phyloP scores from a whole-genome alignment of 2,888 invertebrate genomes.

The Drosophila pullipes region DNA sequence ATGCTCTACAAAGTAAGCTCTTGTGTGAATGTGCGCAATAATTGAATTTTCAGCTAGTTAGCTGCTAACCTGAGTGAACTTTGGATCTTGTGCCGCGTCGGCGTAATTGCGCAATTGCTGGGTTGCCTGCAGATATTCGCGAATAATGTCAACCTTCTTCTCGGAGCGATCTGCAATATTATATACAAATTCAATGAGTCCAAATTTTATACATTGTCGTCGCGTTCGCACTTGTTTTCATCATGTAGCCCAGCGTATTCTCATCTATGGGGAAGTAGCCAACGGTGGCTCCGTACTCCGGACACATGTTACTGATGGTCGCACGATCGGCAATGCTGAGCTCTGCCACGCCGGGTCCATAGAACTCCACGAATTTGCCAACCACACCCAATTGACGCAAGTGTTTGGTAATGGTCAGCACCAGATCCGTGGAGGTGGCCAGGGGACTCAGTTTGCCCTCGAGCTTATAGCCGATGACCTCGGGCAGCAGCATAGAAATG shows the following conservation, averaged over 20 bases:
- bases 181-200: not conserved
- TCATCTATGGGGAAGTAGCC: slow-evolving; percentile 97
- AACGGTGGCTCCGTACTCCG: slow-evolving; percentile 98
- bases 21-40: not conserved
- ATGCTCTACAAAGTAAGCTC: slow-evolving; percentile 64
- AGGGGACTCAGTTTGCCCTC: slow-evolving; percentile 92
- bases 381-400: slow-evolving; percentile 97
- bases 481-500: slow-evolving; percentile 97
- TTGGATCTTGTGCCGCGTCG: slow-evolving; percentile 91
- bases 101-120: slow-evolving; percentile 94
- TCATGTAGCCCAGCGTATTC: slow-evolving; percentile 92
- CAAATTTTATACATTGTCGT: not conserved
- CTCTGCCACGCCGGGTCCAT: slow-evolving; percentile 95
- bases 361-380: slow-evolving; percentile 99
- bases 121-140: slow-evolving; percentile 92
- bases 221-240: slow-evolving; percentile 90
- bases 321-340: slow-evolving; percentile 98
- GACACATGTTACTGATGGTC: slow-evolving; percentile 99
- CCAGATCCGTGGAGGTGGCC: slow-evolving; percentile 98
- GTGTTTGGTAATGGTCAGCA: slow-evolving; percentile 98
- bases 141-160: slow-evolving; percentile 91
- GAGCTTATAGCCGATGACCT: slow-evolving; percentile 97
- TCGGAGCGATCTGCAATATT: slow-evolving; percentile 90
- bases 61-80: slow-evolving; percentile 88
- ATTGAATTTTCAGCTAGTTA: not conserved